phyloP scores from a whole-genome alignment of 92 coral and sea anemone species.

The Siderastrea siderea region DNA sequence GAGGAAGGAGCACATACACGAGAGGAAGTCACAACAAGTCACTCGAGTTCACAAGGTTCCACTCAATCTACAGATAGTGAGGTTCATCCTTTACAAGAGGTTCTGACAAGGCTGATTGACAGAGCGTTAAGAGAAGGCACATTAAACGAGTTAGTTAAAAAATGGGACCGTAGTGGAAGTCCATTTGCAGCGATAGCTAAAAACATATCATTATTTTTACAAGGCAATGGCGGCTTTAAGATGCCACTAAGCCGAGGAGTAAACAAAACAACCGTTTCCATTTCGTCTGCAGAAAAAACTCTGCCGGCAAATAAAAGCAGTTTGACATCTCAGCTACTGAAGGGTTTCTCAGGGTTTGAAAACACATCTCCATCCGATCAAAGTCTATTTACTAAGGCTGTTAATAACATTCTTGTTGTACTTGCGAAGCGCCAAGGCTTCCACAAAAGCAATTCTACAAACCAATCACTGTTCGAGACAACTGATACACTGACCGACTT shows the following conservation, averaged over 20 bases:
- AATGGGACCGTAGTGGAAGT: constrained; percentile 41
- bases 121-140: constrained; percentile 33
- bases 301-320: neutral
- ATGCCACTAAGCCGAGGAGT: neutral
- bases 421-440: constrained; percentile 29
- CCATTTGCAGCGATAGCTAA: constrained; percentile 47
- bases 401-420: constrained; percentile 9
- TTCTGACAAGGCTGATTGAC: constrained; percentile 20
- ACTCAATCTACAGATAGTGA: neutral
- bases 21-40: constrained; percentile 56
- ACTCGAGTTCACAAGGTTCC: neutral
- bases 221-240: neutral
- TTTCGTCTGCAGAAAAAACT: neutral
- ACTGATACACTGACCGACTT: constrained; percentile 30
- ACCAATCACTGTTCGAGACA: constrained; percentile 4
- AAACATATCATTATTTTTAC: constrained; percentile 36
- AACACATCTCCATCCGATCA: neutral
- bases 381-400: constrained; percentile 21
- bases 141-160: constrained; percentile 18
- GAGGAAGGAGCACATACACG: constrained; percentile 64
- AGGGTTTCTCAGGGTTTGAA: constrained; percentile 2
- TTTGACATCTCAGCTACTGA: neutral
- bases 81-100: constrained; percentile 8
- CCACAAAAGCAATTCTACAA: constrained; percentile 16
- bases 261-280: neutral